These are phyloP conservation scores for Pristionchus pacificus DNA, from an alignment of 1,140 invertebrate genomes.

Conservation along the genomic window DNA sequence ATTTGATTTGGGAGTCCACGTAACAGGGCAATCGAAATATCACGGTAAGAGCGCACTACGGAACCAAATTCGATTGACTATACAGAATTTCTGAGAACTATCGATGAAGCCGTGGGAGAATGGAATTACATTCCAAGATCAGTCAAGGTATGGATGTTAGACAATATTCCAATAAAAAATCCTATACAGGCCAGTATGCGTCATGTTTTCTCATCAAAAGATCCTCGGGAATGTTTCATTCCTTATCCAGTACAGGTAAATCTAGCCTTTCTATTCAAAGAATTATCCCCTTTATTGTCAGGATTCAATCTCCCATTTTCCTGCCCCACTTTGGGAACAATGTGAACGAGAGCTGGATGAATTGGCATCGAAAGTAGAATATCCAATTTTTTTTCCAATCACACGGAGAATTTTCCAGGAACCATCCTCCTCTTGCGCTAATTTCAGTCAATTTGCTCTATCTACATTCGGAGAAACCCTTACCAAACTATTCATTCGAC, in stretches of 20 bases:
- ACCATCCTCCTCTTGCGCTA: neutral
- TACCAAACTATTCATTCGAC: neutral
- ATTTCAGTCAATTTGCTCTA: neutral
- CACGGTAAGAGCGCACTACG: neutral
- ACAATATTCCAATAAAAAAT: neutral
- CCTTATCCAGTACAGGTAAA: neutral
- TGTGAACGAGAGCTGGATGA: neutral
- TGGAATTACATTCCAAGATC: neutral
- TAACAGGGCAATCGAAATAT: neutral
- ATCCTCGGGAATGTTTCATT: neutral
- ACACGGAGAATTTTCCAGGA: neutral
- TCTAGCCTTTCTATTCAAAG: neutral
- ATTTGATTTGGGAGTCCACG: neutral
- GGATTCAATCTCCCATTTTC: neutral
- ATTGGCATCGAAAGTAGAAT: too few relatives aligned
- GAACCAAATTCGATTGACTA: neutral
- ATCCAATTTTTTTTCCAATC: too few relatives aligned
- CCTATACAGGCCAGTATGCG: neutral
- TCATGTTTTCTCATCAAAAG: neutral
- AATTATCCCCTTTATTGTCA: neutral
- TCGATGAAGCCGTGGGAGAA: neutral
- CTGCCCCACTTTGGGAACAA: neutral
- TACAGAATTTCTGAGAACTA: neutral
- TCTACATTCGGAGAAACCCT: neutral
- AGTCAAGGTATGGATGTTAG: neutral